phyloP scores from a whole-genome alignment of 2,113 vertebrate genomes.

The Corydoras maculifer region DNA sequence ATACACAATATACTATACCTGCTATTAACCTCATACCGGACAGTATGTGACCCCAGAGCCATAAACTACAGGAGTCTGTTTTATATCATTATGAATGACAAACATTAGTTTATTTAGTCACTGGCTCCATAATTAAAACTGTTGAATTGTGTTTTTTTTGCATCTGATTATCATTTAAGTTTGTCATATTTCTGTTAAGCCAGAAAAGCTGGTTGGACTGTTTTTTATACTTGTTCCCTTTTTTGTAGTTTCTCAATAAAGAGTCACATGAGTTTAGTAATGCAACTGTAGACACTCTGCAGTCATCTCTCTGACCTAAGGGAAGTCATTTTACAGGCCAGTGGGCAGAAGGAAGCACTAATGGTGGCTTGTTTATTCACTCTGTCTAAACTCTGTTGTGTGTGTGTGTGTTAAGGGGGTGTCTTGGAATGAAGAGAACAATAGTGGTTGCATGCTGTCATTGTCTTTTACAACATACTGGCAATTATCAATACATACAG shows the following conservation, averaged over 20 bases:
- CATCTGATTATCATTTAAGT: too few species aligned
- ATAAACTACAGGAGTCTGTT: too few species aligned
- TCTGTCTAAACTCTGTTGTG: constrained; percentile 17
- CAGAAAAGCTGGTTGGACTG: not conserved
- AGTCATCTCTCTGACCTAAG: constrained; percentile 22
- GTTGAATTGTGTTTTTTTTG: too few species aligned
- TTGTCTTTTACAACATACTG: not conserved
- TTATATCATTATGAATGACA: too few species aligned
- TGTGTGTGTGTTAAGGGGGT: constrained; percentile 2
- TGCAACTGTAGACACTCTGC: constrained; percentile 14
- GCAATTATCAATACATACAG: too few species aligned
- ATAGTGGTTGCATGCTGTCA: not conserved
- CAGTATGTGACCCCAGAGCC: too few species aligned
- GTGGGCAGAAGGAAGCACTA: constrained; percentile 31
- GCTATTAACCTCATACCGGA: too few species aligned
- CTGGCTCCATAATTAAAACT: too few species aligned
- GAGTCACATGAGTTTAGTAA: constrained; percentile 20
- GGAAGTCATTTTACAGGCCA: constrained; percentile 32
- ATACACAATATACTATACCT: too few species aligned
- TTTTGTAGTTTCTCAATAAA: not conserved
- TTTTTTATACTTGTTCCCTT: not conserved
- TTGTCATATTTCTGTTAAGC: too few species aligned
- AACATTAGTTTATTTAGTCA: too few species aligned
- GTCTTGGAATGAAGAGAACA: not conserved
- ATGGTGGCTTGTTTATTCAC: constrained; percentile 14